Evolutionary conservation across 2,797 vertebrate species (phyloP), one percentile per base, ranked within the genome.

Genomic region (Chloroceryle amazona): DNA sequence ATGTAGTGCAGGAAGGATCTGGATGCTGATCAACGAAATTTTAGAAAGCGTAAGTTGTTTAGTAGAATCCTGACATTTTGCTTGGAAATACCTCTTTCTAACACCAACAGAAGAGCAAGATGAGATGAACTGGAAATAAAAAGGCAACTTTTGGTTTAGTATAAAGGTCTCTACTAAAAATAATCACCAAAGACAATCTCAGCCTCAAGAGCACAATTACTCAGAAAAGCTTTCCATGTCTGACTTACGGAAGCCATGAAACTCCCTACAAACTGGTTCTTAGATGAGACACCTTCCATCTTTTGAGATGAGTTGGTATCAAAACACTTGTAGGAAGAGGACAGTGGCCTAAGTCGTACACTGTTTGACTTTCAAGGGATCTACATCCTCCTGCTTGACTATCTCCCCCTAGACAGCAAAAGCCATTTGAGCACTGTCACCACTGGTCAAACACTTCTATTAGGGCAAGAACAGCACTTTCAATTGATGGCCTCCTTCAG

Each of bases 381-480:
- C 72, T 44, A 42, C 41, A 74, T 84, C 68, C 54, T 68, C 83
- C 52, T 57, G 62, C 47, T 83, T 92, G 52, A 35, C 51, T 90
- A 0, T 72, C 76, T 90, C 44, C 47, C 20, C 39, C 44, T 20
- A 74, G 49, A 37, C 25, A 80, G 46, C 22, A 73, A 78, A 94
- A 83, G 41, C 75, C 68, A 84, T 39, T 65, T 46, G 29, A 66
- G 66, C 4, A 0, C 52, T 70, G 71, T 65, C 26, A 7, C 78
- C 26, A 11, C 66, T 62, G 93, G 71, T 73, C 72, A 70, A 82
- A 81, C 62, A 74, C 70, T 62, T 90, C 80, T 49, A 1, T 65
- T 20, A 93, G 93, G 91, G 93, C 84, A 97, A 96, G 67, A 94
- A 86, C 71, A 92, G 68, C 1, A 1, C 35, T 88, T 92, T 58